Evolutionary conservation across 1,140 invertebrate genomes (phyloP).

Genomic region (Nasonia vitripennis): DNA sequence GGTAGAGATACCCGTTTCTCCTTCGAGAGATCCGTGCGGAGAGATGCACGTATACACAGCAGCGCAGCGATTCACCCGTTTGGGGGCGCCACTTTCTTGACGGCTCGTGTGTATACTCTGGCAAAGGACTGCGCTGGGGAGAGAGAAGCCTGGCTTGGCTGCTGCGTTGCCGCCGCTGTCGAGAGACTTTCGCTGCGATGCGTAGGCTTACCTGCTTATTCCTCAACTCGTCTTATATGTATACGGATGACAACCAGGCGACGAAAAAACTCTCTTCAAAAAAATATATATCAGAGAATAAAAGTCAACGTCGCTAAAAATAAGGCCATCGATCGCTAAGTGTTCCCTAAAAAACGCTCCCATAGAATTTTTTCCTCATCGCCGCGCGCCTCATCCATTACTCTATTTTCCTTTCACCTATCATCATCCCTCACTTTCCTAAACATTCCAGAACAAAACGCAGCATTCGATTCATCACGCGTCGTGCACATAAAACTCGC

Average conservation of each 20-base stretch:
- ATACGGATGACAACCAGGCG: no score
- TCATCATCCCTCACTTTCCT: constrained; percentile 36
- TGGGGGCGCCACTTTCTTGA: constrained; percentile 38
- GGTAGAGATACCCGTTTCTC: constrained; percentile 18
- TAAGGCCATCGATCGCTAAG: not conserved
- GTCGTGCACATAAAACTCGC: constrained; percentile 21
- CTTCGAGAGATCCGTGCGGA: not conserved
- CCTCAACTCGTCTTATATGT: no score
- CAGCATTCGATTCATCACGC: constrained; percentile 35
- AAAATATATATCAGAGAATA: not conserved
- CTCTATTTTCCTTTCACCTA: constrained; percentile 24
- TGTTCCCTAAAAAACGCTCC: not conserved
- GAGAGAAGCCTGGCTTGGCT: no score
- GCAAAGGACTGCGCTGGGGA: not conserved
- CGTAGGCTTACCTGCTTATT: no score
- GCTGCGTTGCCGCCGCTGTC: no score
- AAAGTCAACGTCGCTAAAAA: not conserved
- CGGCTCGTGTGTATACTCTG: not conserved
- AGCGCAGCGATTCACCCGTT: not conserved
- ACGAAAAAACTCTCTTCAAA: not conserved
- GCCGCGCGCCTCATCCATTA: constrained; percentile 27
- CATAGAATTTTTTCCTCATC: constrained; percentile 8
- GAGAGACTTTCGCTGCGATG: no score
- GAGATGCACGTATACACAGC: not conserved
- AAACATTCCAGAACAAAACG: constrained; percentile 22